Conservation (phyloP, 2,113 vertebrate species). For the Columba janthina region DNA sequence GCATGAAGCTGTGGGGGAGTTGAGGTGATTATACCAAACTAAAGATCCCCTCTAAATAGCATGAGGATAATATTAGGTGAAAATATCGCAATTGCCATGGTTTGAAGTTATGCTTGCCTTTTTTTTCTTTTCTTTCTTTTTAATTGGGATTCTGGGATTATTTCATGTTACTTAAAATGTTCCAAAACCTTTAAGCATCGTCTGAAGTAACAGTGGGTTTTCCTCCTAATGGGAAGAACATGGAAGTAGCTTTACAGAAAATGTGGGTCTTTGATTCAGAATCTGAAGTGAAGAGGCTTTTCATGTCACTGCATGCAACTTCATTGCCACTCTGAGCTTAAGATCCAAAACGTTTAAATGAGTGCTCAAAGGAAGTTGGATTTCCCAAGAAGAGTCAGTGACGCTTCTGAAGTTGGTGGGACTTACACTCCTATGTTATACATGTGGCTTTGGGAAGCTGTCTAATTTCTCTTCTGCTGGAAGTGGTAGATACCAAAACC, state of each 20-base stretch:
- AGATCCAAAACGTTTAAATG: conserved; percentile 5
- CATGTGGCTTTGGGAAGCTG: conserved; percentile 33
- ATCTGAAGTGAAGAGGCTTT: conserved; percentile 12
- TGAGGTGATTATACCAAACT: neutral
- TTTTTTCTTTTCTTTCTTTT: neutral
- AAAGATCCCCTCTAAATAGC: neutral
- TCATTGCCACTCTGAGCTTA: conserved; percentile 52
- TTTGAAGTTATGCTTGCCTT: neutral
- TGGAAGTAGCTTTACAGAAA: conserved; percentile 55
- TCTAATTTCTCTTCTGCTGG: conserved; percentile 20
- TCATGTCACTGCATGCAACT: conserved; percentile 45
- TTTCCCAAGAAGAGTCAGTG: conserved; percentile 33
- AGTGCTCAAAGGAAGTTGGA: conserved; percentile 45
- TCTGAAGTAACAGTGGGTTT: neutral
- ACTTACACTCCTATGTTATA: neutral
- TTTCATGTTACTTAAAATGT: neutral
- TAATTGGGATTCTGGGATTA: neutral
- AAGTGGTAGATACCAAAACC: conserved; percentile 27
- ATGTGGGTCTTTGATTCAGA: conserved; percentile 12
- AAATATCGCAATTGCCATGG: neutral
- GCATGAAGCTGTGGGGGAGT: neutral
- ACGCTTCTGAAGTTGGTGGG: neutral
- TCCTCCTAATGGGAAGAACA: conserved; percentile 41
- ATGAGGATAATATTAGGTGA: neutral
- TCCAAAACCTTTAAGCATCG: neutral